Base-by-base conservation (phyloP, 2,113 vertebrate species). In the Gorsachius goisagi region DNA sequence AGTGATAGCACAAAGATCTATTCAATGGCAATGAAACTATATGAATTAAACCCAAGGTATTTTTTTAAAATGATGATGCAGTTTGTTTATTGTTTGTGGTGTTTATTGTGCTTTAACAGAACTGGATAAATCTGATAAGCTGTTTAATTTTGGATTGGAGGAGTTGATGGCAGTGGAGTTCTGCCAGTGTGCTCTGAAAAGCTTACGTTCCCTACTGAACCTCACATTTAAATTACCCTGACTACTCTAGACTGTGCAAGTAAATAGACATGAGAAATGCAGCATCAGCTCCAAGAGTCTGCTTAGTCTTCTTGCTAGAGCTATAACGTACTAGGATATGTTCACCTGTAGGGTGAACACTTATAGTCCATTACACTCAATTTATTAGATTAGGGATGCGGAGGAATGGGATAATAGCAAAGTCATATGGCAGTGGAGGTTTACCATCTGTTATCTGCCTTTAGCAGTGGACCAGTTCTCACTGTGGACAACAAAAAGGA, bases 291-390 rank as follows among this genome's bases (percentile, higher is more conserved):
- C n/a, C 64, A 78, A 44, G 19, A 89, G 8, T n/a, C 83, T 90
- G 39, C 56, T 90, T 47, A 67, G 64, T 60, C 60, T 75, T 86
- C 53, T 68, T 83, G 26, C 49, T 69, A 85, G 66, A 92, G 32
- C 35, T 82, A 18, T 30, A 92, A 45, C 0, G 0, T 69, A 50
- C 49, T 37, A 56, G 33, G 49, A 92, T 66, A 37, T 8, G 4
- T 77, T 90, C 85, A 68, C 82, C 73, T 52, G 44, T 73, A 83
- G 73, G 55, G 56, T 63, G 59, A 81, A 89, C 26, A 37, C 17
- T 91, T 93, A 89, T 82, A 95, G 91, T 95, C 96, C 95, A 91
- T 97, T 95, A 89, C 68, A 87, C 69, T 85, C 79, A 22, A 85
- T 95, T 96, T 92, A 94, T 94, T 89, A 95, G 64, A 92, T 94